Conservation (phyloP, 2,797 vertebrate species). For the Artibeus lituratus region DNA sequence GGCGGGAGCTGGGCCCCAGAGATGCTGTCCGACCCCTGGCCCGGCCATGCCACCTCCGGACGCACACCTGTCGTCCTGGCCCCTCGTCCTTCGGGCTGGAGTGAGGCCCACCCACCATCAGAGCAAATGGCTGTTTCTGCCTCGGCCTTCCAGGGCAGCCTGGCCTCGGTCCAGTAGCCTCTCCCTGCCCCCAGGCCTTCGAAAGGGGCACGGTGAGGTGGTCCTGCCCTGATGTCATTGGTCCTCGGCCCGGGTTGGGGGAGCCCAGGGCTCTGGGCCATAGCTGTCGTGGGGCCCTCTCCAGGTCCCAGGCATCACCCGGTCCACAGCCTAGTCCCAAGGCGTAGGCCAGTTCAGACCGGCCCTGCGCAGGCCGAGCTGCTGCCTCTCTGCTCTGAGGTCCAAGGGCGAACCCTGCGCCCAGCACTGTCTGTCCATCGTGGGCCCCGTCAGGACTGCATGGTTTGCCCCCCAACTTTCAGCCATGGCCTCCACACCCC, state of each 20-base stretch:
- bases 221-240: not conserved
- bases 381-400: not conserved
- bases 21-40: accelerated
- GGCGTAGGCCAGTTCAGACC: accelerated
- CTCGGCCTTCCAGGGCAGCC: not conserved
- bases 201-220: not conserved
- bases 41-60: accelerated
- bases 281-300: not conserved
- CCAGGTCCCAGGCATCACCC: not conserved
- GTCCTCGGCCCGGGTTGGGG: not conserved
- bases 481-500: not conserved
- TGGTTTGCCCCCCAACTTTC: too few relatives aligned
- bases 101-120: accelerated
- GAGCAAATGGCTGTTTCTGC: not conserved
- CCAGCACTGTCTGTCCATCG: accelerated
- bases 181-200: not conserved
- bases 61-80: accelerated
- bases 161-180: accelerated
- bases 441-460: not conserved
- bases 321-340: accelerated
- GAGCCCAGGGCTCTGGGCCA: not conserved
- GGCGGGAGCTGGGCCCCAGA: not conserved
- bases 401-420: too few relatives aligned
- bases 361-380: accelerated
- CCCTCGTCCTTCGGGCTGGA: accelerated